Percentiles rank a stretch among this genome's conserved stretches.
These are phyloP conservation scores for Salvelinus fontinalis DNA, from an alignment of 2,113 vertebrate species.

Conservation along the genomic window DNA sequence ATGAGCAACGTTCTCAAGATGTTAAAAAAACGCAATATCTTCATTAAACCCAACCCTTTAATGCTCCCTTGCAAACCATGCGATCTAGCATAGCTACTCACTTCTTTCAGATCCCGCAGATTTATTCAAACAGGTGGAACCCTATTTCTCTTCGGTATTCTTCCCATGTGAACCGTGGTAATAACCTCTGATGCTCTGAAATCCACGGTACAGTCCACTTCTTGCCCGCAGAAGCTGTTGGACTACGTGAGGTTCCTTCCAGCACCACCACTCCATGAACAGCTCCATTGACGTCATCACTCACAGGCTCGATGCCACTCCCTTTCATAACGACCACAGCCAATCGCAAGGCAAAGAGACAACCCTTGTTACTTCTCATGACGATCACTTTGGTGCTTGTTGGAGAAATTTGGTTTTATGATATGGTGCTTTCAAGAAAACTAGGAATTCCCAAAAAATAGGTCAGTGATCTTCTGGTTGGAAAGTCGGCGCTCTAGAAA, in stretches of 20 bases:
- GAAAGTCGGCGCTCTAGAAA: too few species aligned
- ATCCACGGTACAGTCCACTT: slow-evolving; percentile 39
- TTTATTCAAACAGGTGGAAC: background rate
- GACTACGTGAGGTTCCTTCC: slow-evolving; percentile 58
- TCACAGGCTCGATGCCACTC: slow-evolving; percentile 60
- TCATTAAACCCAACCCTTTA: background rate
- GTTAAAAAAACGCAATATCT: background rate
- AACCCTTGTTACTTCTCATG: background rate
- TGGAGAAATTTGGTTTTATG: too few species aligned
- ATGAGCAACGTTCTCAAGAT: background rate
- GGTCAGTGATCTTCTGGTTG: too few species aligned
- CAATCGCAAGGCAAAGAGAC: background rate
- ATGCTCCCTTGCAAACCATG: background rate
- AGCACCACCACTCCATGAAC: slow-evolving; percentile 76
- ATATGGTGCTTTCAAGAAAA: too few species aligned
- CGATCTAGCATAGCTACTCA: slow-evolving; percentile 41
- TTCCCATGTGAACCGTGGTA: background rate
- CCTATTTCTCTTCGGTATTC: background rate
- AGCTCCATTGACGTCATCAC: slow-evolving; percentile 75
- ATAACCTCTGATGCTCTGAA: slow-evolving; percentile 11
- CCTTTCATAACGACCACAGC: slow-evolving; percentile 47
- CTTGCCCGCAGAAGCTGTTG: slow-evolving; percentile 27
- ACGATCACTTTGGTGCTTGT: too few species aligned
- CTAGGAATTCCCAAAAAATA: too few species aligned
- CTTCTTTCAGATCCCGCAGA: slow-evolving; percentile 20